Percentiles rank a stretch among this genome's conserved stretches.
These are phyloP conservation scores for Stictonetta naevosa DNA, from an alignment of 2,113 vertebrate species.

Conservation along the genomic window DNA sequence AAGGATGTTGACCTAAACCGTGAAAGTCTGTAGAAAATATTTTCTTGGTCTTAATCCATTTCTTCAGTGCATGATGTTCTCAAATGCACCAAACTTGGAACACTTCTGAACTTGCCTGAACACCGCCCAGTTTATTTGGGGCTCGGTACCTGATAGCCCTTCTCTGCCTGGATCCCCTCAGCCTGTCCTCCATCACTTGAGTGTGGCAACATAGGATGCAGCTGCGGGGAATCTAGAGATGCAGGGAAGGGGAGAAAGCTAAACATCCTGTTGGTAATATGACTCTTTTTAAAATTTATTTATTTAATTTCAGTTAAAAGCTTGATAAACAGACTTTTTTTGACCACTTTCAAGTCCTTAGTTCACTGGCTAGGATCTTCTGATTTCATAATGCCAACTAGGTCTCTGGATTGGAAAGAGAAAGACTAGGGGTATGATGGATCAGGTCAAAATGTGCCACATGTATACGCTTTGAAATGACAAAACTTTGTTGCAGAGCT, in stretches of 20 bases:
- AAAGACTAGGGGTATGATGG: neutral
- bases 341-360: neutral
- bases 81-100: neutral
- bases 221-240: neutral
- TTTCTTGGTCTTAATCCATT: neutral
- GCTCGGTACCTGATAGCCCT: neutral
- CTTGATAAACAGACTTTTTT: neutral
- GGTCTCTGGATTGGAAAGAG: neutral
- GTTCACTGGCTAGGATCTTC: neutral
- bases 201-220: neutral
- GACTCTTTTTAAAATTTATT: neutral
- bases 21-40: neutral
- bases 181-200: neutral
- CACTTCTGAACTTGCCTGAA: neutral
- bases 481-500: neutral
- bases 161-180: neutral
- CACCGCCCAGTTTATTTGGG: neutral
- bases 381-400: neutral
- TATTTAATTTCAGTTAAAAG: neutral
- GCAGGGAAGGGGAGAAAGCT: neutral
- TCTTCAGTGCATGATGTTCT: neutral
- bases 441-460: neutral
- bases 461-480: neutral
- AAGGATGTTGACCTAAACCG: neutral
- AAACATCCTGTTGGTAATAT: neutral